Conservation (phyloP, 2,888 invertebrate species). For the Brachyptera putata region DNA sequence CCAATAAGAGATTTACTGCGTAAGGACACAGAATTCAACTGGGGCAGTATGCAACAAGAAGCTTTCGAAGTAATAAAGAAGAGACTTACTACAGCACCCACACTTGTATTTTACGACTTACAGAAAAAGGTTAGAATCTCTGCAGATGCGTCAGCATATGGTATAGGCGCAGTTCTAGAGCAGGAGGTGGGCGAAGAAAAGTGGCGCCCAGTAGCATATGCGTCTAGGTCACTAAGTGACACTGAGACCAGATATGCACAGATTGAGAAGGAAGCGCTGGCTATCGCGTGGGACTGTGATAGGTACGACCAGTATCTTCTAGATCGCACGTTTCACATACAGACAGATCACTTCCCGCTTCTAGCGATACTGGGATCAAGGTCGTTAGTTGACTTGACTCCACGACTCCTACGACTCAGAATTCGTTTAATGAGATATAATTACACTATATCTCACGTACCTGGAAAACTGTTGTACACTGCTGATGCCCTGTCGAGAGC, state of each 20-base stretch:
- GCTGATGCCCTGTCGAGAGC: constrained; percentile 38
- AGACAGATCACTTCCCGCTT: constrained; percentile 43
- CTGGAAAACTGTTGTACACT: constrained; percentile 38
- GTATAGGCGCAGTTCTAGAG: constrained; percentile 39
- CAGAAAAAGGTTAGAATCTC: constrained; percentile 33
- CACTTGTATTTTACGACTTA: constrained; percentile 39
- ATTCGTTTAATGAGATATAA: constrained; percentile 38
- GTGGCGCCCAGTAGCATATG: constrained; percentile 40
- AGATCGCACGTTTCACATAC: constrained; percentile 37
- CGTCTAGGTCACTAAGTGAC: constrained; percentile 38
- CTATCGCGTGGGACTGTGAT: constrained; percentile 39
- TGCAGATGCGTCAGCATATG: constrained; percentile 41
- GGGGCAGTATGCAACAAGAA: constrained; percentile 34
- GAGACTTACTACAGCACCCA: constrained; percentile 36
- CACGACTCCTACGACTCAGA: constrained; percentile 41
- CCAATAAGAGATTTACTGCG: constrained; percentile 35
- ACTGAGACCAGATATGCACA: constrained; percentile 41
- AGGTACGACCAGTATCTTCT: constrained; percentile 39
- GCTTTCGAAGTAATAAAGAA: constrained; percentile 38
- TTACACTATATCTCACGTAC: constrained; percentile 37
- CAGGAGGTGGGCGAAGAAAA: constrained; percentile 35
- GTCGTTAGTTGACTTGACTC: constrained; percentile 39
- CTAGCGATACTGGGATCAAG: constrained; percentile 40
- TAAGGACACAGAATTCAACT: constrained; percentile 32
- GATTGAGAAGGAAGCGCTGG: constrained; percentile 41